Evolutionary conservation across 2,888 invertebrate species (phyloP).

Genomic region (Kryphioiulus occultus): DNA sequence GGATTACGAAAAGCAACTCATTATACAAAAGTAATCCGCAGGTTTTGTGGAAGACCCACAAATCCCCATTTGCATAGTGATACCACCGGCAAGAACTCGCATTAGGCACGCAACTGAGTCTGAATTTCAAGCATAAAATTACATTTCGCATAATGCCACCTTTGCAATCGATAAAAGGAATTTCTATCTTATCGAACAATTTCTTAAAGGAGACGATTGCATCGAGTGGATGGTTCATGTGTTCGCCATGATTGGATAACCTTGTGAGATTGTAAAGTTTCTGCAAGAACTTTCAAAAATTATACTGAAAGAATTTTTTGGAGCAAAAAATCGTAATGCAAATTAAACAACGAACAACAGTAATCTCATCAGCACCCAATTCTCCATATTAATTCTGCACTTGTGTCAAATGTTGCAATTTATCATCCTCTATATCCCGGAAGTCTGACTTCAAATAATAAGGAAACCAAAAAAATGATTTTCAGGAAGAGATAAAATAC

Average conservation of each 20-base stretch:
- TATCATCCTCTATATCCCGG: no score
- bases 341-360: no score
- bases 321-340: no score
- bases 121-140: constrained; percentile 49
- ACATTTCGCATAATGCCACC: constrained; percentile 33
- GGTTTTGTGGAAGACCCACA: constrained; percentile 28
- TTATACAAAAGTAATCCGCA: constrained; percentile 21
- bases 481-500: no score
- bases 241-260: neutral
- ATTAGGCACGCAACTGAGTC: constrained; percentile 6
- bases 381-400: no score
- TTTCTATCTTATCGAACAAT: constrained; percentile 1
- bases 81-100: neutral
- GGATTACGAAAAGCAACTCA: constrained; percentile 20
- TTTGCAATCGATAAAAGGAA: constrained; percentile 5
- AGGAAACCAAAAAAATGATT: no score
- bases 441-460: no score
- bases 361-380: no score
- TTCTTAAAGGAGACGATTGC: neutral
- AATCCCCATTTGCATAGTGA: constrained; percentile 24
- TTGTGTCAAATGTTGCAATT: no score
- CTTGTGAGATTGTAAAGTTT: no score
- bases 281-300: no score
- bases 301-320: no score
- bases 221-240: neutral